Percentiles rank a stretch among this genome's conserved stretches.
These are phyloP conservation scores for Ophonus ardosiacus DNA, from an alignment of 2,888 invertebrate species.

Conservation along the genomic window DNA sequence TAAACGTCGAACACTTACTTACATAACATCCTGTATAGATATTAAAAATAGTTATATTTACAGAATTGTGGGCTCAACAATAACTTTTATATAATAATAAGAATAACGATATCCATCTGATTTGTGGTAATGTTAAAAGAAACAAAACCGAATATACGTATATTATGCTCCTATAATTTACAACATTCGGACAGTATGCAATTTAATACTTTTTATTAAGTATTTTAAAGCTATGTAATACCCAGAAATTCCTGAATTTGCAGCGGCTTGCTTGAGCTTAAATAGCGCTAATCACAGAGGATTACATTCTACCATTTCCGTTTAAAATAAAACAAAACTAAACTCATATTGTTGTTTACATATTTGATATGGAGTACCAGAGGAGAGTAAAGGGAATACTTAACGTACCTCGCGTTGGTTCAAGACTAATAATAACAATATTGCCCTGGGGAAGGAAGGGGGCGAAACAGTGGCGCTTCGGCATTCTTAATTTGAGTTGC, in stretches of 20 bases:
- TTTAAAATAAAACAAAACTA: constrained; percentile 30
- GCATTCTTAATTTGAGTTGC: too few relatives aligned
- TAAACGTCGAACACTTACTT: too few relatives aligned
- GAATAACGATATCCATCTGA: too few relatives aligned
- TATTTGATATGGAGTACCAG: constrained; percentile 25
- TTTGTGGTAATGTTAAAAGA: too few relatives aligned
- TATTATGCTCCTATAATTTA: background rate
- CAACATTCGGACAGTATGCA: background rate
- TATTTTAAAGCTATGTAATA: background rate
- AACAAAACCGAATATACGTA: too few relatives aligned
- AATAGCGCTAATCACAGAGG: constrained; percentile 18
- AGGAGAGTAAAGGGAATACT: constrained; percentile 16
- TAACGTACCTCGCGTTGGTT: background rate
- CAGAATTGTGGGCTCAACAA: too few relatives aligned
- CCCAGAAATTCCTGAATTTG: background rate
- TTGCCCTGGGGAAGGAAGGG: background rate
- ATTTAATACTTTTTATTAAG: background rate
- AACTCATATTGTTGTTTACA: constrained; percentile 36
- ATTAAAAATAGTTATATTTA: too few relatives aligned
- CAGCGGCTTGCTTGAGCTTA: background rate
- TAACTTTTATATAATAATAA: too few relatives aligned
- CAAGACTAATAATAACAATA: constrained; percentile 9
- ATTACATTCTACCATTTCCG: constrained; percentile 6
- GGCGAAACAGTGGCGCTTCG: too few relatives aligned
- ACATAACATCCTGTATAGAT: too few relatives aligned